Conservation (phyloP, 2,113 vertebrate species). For the Caracal caracal region DNA sequence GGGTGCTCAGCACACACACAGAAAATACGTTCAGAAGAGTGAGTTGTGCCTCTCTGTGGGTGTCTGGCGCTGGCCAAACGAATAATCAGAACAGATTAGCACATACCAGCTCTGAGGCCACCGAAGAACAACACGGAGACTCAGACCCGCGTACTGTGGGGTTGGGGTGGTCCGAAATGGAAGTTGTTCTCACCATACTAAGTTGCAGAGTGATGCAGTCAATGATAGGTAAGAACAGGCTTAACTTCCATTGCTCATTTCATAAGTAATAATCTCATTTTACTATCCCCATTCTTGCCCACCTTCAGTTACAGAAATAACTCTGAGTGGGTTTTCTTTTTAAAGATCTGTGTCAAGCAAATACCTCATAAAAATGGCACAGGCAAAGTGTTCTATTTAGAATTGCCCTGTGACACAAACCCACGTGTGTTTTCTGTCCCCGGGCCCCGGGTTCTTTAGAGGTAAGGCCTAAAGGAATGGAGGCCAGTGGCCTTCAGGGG, state of each 20-base stretch:
- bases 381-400: slow-evolving; percentile 75
- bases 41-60: background rate
- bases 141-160: background rate
- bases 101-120: background rate
- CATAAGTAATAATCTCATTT: slow-evolving; percentile 76
- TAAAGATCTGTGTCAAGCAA: slow-evolving; percentile 80
- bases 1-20: background rate
- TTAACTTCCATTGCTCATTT: slow-evolving; percentile 72
- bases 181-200: slow-evolving; percentile 10
- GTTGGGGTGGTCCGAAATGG: slow-evolving; percentile 27
- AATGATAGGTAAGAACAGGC: slow-evolving; percentile 49
- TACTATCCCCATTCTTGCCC: slow-evolving; percentile 80
- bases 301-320: slow-evolving; percentile 80
- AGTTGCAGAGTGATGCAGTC: slow-evolving; percentile 25
- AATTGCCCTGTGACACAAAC: slow-evolving; percentile 66
- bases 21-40: background rate
- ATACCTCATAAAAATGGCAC: slow-evolving; percentile 76
- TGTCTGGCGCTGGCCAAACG: background rate
- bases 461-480: slow-evolving; percentile 18
- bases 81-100: background rate
- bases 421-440: slow-evolving; percentile 32
- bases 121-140: background rate
- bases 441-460: slow-evolving; percentile 4
- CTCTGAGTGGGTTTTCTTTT: slow-evolving; percentile 82
- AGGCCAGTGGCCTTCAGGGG: background rate